Base-by-base conservation (phyloP, 2,113 vertebrate genomes). In the Pseudolaguvia tuberculata region DNA sequence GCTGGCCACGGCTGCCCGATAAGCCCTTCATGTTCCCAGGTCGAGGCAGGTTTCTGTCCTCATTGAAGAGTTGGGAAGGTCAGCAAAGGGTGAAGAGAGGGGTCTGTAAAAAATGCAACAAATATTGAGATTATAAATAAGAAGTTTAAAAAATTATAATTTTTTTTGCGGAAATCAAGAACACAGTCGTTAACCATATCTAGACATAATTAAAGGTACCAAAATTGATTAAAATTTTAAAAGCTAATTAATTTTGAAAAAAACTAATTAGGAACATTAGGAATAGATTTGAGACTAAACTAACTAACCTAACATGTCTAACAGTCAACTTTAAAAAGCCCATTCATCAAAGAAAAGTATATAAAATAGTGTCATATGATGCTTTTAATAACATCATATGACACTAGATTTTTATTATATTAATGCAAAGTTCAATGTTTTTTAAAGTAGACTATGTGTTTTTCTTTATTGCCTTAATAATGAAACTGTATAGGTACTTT, bases 1-100 rank as follows among this genome's bases (percentile, higher is more conserved):
- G 91, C 76, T 93, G 93, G 80, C 88, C 92, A 75, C 94, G 93
- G 86, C 93, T 92, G 84, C 93, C 91, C 58, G 95, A 92, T 90
- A 97, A 92, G 89, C 95, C 96, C 91, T 98, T 97, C 96, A 99
- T 99, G 90, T 91, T 97, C 94, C 95, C 94, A 78, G 92, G 81
- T 84, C 89, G 91, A 61, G 93, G 92, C 80, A 94, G 92, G 83
- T 89, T 93, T 85, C 92, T 92, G 87, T 94, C 96, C 87, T 98
- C 96, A 96, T 95, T 91, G 93, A 96, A 94, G 90, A 91, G 91
- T 78, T 57, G 91, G 79, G 95, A 90, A 62, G 91, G 92, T 2
- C 94, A 94, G 95, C 95, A 95, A 91, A 85, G 86, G 72, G 94
- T 89, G 89, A 91, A 92, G 89, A n/a, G 89, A 93, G 88, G 91